These are phyloP conservation scores for Crossocerus cetratus DNA, from an alignment of 2,888 invertebrate genomes.

Conservation along the genomic window DNA sequence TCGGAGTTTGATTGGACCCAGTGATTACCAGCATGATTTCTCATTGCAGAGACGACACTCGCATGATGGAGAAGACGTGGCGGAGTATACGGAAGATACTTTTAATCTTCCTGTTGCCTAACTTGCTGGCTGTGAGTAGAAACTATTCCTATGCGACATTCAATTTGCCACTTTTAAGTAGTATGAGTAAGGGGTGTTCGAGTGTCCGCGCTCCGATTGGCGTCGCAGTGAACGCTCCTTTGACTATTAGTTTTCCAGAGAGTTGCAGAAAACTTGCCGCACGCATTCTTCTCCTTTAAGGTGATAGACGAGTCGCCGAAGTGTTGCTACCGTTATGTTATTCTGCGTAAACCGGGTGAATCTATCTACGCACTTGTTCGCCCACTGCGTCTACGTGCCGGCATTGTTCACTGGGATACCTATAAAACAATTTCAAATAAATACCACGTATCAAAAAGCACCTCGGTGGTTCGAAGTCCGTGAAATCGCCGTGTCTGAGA, in stretches of 20 bases:
- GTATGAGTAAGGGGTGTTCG: no score
- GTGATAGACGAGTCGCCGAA: slow-evolving; percentile 52
- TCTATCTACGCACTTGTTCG: slow-evolving; percentile 51
- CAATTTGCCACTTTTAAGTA: neutral
- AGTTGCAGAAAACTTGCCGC: neutral
- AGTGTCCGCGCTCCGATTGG: no score
- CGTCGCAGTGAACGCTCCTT: no score
- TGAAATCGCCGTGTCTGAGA: no score
- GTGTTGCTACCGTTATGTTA: slow-evolving; percentile 51
- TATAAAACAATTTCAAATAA: no score
- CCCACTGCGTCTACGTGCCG: neutral
- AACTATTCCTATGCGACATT: neutral
- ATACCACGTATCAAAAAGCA: no score
- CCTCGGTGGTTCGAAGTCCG: no score
- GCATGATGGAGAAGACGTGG: slow-evolving; percentile 74
- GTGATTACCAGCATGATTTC: slow-evolving; percentile 34
- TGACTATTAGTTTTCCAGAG: no score
- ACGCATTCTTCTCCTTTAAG: slow-evolving; percentile 40
- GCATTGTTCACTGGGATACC: no score
- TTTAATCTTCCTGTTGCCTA: slow-evolving; percentile 68
- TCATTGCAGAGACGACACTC: slow-evolving; percentile 64
- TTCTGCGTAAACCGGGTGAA: slow-evolving; percentile 50
- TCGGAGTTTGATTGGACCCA: slow-evolving; percentile 1
- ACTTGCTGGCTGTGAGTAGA: slow-evolving; percentile 73
- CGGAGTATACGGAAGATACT: slow-evolving; percentile 72